Evolutionary conservation across 1,140 invertebrate genomes (phyloP).

Genomic region (Monochamus saltuarius): DNA sequence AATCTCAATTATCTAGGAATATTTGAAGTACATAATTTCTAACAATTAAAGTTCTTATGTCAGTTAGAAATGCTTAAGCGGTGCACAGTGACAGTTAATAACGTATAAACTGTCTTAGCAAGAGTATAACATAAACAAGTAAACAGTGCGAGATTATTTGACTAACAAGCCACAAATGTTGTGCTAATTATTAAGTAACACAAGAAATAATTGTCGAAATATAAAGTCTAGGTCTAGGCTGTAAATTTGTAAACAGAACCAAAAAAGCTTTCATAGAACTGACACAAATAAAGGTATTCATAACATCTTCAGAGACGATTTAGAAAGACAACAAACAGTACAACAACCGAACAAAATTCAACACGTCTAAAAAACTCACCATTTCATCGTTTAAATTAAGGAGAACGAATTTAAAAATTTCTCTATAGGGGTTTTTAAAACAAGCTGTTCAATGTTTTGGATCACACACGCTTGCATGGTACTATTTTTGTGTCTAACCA

Average conservation of each 20-base stretch:
- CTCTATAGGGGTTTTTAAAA: slow-evolving; percentile 33
- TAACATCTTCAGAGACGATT: neutral
- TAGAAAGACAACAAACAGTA: neutral
- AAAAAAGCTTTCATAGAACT: slow-evolving; percentile 7
- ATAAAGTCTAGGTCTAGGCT: slow-evolving; percentile 1
- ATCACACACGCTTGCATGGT: slow-evolving; percentile 37
- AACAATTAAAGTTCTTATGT: too few species aligned
- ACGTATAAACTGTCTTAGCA: too few species aligned
- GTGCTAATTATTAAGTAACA: too few species aligned
- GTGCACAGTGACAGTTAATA: too few species aligned
- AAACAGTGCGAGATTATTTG: too few species aligned
- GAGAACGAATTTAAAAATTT: slow-evolving; percentile 10
- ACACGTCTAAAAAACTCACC: neutral
- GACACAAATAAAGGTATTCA: slow-evolving; percentile 12
- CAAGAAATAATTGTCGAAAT: slow-evolving; percentile 9
- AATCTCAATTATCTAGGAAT: too few species aligned
- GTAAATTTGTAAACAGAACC: slow-evolving; percentile 21
- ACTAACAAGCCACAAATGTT: too few species aligned
- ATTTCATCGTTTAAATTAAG: too few species aligned
- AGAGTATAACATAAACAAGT: too few species aligned
- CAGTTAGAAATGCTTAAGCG: too few species aligned
- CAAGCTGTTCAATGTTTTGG: slow-evolving; percentile 49
- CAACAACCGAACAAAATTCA: slow-evolving; percentile 3
- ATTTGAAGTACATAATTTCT: too few species aligned
- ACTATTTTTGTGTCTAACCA: slow-evolving; percentile 12